Evolutionary conservation across 2,888 invertebrate genomes (phyloP).

Genomic region (Dione juno): DNA sequence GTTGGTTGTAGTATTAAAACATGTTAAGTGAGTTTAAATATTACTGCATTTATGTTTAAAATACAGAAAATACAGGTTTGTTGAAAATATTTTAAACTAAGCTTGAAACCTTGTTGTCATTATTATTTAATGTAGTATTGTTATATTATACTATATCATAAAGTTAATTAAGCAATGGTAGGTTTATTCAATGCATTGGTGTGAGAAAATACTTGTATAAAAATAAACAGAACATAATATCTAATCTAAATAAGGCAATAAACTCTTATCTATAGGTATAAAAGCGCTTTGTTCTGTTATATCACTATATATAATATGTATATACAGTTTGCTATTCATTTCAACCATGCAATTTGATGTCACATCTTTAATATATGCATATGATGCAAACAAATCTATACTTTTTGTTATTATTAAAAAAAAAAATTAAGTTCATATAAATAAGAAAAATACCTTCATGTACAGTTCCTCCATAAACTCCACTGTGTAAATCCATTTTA

Average conservation of each 20-base stretch:
- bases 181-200: not conserved
- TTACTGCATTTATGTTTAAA: not conserved
- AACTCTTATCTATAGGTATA: slow-evolving; percentile 15
- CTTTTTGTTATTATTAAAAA: not conserved
- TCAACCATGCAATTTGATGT: not conserved
- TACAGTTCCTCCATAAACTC: slow-evolving; percentile 97
- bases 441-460: slow-evolving; percentile 80
- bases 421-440: not conserved
- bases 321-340: not conserved
- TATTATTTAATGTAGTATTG: not conserved
- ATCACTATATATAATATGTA: slow-evolving; percentile 5
- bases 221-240: not conserved
- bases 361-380: not conserved
- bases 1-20: too few relatives aligned
- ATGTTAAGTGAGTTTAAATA: not conserved
- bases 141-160: not conserved
- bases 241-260: slow-evolving; percentile 4
- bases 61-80: not conserved
- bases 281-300: slow-evolving; percentile 1
- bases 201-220: not conserved
- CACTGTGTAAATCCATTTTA: slow-evolving; percentile 96
- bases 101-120: not conserved
- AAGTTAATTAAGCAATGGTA: not conserved
- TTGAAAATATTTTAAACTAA: not conserved
- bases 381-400: not conserved